A percentile compares a stretch with the other conserved stretches of the same genome.
phyloP scores from a whole-genome alignment of 1,140 invertebrate species.

The Dinothrombium tinctorium region DNA sequence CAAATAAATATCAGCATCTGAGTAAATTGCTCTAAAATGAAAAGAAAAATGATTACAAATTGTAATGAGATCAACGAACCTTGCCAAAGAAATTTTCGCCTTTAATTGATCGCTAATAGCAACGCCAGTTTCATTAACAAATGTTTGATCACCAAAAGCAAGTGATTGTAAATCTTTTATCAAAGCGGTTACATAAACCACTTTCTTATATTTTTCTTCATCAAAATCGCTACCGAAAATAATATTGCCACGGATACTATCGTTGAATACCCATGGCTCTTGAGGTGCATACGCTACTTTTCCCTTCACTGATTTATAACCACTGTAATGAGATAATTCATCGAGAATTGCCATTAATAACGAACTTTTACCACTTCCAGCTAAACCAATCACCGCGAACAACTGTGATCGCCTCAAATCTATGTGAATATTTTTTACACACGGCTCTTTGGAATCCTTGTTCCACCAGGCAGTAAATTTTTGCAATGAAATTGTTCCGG shows the following conservation, averaged over 20 bases:
- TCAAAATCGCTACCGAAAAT: slow-evolving; percentile 47
- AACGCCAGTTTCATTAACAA: slow-evolving; percentile 33
- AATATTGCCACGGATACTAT: slow-evolving; percentile 48
- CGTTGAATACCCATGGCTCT: slow-evolving; percentile 54
- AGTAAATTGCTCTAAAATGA: no score
- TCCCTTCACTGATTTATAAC: slow-evolving; percentile 40
- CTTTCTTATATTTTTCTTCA: slow-evolving; percentile 40
- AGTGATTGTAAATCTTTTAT: slow-evolving; percentile 16
- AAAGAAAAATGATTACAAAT: no score
- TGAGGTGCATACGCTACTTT: slow-evolving; percentile 62
- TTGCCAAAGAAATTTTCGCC: slow-evolving; percentile 58
- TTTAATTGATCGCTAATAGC: slow-evolving; percentile 95
- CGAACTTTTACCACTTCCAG: slow-evolving; percentile 24
- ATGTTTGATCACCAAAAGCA: slow-evolving; percentile 21
- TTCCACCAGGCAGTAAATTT: no score
- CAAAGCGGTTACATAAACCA: slow-evolving; percentile 21
- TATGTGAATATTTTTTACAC: no score
- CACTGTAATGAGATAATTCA: slow-evolving; percentile 42
- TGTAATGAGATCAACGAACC: no score
- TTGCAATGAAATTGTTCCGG: no score
- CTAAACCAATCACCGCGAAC: slow-evolving; percentile 8
- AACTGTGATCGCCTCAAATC: no score
- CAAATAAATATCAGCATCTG: no score
- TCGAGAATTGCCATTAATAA: slow-evolving; percentile 51
- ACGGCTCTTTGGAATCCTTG: no score